These are phyloP conservation scores for Taurulus bubalis DNA, from an alignment of 2,113 vertebrate genomes.

Conservation along the genomic window DNA sequence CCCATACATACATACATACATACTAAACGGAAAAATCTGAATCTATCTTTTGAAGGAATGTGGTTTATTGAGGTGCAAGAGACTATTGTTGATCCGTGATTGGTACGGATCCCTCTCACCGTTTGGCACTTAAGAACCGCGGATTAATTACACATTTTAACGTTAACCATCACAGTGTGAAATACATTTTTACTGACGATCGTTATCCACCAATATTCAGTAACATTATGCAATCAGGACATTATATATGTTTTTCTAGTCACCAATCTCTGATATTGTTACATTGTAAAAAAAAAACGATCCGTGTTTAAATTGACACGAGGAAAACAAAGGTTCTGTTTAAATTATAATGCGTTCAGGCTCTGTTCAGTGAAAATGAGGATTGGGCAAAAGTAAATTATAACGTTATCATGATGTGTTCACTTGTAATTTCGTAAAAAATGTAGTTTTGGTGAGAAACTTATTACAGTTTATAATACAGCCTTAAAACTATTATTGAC, in stretches of 20 bases:
- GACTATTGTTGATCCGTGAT: not conserved
- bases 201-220: too few species aligned
- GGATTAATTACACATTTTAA: not conserved
- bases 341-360: not conserved
- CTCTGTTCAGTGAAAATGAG: not conserved
- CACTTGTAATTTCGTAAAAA: not conserved
- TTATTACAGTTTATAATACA: not conserved
- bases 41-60: not conserved
- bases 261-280: not conserved
- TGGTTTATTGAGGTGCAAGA: not conserved
- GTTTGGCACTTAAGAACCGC: not conserved
- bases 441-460: not conserved
- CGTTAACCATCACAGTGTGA: too few species aligned
- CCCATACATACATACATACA: too few species aligned
- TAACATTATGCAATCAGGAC: too few species aligned
- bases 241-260: not conserved
- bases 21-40: conserved; percentile 5
- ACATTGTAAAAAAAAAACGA: not conserved
- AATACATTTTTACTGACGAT: too few species aligned
- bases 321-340: not conserved
- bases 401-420: not conserved
- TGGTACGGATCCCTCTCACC: not conserved
- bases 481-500: not conserved
- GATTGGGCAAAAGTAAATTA: too few species aligned
- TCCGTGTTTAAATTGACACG: not conserved